Conservation (phyloP, 2,797 vertebrate species). For the Aplochiton taeniatus region DNA sequence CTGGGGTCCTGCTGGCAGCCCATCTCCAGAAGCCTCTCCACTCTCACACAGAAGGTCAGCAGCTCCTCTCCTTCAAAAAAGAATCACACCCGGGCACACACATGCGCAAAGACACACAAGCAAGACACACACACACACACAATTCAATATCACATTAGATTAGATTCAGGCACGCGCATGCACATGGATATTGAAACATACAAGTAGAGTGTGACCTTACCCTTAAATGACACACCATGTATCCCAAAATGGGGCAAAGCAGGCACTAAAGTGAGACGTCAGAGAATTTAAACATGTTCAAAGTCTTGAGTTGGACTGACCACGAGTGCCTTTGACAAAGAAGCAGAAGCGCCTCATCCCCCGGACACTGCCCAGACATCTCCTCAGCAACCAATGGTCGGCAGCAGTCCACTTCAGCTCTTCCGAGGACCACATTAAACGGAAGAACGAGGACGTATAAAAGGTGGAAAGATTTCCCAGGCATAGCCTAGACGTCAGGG, state of each 20-base stretch:
- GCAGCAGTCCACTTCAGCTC: slow-evolving; percentile 47
- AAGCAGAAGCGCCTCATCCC: slow-evolving; percentile 69
- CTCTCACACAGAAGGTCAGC: slow-evolving; percentile 72
- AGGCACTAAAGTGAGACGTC: too few species aligned
- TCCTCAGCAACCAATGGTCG: slow-evolving; percentile 75
- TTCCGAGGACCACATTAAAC: slow-evolving; percentile 5
- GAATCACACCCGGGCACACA: neutral
- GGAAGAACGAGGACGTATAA: neutral
- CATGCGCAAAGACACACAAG: neutral
- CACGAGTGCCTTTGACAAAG: slow-evolving; percentile 66
- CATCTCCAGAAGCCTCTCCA: slow-evolving; percentile 71
- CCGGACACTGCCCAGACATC: slow-evolving; percentile 67
- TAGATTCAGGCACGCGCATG: too few species aligned
- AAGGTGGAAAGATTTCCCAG: neutral
- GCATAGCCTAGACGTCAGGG: neutral
- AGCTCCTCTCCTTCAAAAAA: slow-evolving; percentile 71
- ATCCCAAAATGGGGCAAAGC: too few species aligned
- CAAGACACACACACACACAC: too few species aligned
- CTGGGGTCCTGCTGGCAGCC: slow-evolving; percentile 43
- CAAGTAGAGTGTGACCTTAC: too few species aligned
- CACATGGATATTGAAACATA: too few species aligned
- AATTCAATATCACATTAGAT: too few species aligned
- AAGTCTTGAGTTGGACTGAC: slow-evolving; percentile 36
- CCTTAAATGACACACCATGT: too few species aligned
- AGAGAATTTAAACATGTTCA: neutral